Evolutionary conservation across 2,797 vertebrate species (phyloP).

Genomic region (Cyclura pinguis): DNA sequence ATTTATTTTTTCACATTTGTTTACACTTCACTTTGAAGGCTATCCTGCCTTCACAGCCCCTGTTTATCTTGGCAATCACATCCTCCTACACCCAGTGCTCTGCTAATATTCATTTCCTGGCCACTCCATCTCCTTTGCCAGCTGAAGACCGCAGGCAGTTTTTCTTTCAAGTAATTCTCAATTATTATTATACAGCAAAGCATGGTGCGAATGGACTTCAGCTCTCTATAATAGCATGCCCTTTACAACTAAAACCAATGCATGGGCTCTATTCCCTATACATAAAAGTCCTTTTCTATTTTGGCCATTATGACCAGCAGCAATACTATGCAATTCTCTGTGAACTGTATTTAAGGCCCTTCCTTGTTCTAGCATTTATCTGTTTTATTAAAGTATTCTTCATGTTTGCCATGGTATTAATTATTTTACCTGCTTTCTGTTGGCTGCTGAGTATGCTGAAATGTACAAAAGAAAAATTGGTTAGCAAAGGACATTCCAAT

Average conservation of each 20-base stretch:
- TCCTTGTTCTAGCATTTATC: background rate
- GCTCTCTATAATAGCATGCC: background rate
- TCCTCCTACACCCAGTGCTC: background rate
- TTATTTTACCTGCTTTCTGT: background rate
- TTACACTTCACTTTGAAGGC: constrained; percentile 5
- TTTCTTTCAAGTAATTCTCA: constrained; percentile 31
- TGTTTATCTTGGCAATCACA: constrained; percentile 11
- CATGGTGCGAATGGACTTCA: background rate
- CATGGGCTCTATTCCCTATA: background rate
- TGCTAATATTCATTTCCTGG: constrained; percentile 30
- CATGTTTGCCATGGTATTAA: background rate
- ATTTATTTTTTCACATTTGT: background rate
- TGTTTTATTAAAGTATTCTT: constrained; percentile 6
- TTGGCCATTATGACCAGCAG: background rate
- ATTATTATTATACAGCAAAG: constrained; percentile 11
- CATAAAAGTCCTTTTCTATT: background rate
- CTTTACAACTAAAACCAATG: background rate
- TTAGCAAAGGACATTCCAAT: background rate
- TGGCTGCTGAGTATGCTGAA: background rate
- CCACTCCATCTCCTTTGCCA: constrained; percentile 27
- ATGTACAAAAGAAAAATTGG: background rate
- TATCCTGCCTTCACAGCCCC: background rate
- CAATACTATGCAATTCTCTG: background rate
- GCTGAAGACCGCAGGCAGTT: constrained; percentile 1
- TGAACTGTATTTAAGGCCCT: background rate